Percentiles rank a stretch among this genome's conserved stretches.
Evolutionary conservation across 2,797 vertebrate species (phyloP).

Genomic region (Falco columbarius): DNA sequence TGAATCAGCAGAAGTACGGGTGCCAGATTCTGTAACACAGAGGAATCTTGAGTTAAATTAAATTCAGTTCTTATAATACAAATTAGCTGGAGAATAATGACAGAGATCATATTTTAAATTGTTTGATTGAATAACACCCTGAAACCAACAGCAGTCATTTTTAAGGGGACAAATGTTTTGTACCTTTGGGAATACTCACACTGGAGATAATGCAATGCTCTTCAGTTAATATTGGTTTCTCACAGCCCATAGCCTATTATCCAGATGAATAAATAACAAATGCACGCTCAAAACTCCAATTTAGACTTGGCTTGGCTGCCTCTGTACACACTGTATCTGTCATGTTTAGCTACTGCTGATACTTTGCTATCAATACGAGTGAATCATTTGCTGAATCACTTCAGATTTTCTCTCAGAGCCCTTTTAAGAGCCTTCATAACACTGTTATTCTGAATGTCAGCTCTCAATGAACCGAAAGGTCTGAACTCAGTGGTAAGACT

Average conservation of each 20-base stretch:
- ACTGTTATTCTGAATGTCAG: conserved; percentile 28
- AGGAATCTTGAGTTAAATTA: neutral
- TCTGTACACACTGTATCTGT: conserved; percentile 27
- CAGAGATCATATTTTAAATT: neutral
- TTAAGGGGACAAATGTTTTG: neutral
- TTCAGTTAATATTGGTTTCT: conserved; percentile 3
- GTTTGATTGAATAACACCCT: neutral
- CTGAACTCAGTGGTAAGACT: conserved; percentile 17
- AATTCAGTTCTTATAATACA: neutral
- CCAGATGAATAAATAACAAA: conserved; percentile 49
- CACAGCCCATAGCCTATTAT: neutral
- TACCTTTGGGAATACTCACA: neutral
- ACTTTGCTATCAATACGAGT: conserved; percentile 59
- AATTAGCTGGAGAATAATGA: neutral
- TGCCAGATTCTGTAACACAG: neutral
- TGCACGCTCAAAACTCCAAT: neutral
- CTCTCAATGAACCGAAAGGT: conserved; percentile 23
- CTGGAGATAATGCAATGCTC: neutral
- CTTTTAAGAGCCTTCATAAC: conserved; percentile 26
- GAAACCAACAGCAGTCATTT: neutral
- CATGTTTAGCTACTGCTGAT: conserved; percentile 41
- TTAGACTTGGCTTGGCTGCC: conserved; percentile 16
- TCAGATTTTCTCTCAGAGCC: conserved; percentile 36
- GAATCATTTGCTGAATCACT: conserved; percentile 68
- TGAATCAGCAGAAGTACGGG: neutral